Evolutionary conservation across 2,797 vertebrate genomes (phyloP), one percentile per base, ranked within the genome.

Genomic region (Hephaestus fuliginosus): DNA sequence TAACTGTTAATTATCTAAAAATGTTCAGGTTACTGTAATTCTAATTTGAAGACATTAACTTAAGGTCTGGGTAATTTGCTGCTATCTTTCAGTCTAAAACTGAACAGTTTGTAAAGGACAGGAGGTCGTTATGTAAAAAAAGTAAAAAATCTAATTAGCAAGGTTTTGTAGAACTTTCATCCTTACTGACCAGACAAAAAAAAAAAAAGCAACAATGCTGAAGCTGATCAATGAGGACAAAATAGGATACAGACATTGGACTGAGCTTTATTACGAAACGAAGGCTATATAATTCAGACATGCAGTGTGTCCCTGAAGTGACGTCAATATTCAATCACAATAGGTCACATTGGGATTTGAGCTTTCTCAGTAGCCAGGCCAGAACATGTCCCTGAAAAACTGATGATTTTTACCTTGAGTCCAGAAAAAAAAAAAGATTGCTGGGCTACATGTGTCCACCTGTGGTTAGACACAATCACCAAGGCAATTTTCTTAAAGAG

Each of bases 261-360:
- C 55, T 7, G 2, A 52, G 43, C n/a, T 66, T 56, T 46, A 58
- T 76, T 81, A 77, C 73, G 64, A 81, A 86, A 87, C 56, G 5
- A 74, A 78, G 65, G 51, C 57, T 61, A 33, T 67, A 17, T 76
- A 46, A 74, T 78, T 79, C 28, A 73, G 76, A 76, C 72, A 51
- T 44, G 65, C 49, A 17, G 51, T 18, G 36, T 85, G 25, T 25
- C 83, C 80, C 82, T 18, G 76, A 62, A 74, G 81, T 44, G 15
- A 80, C 18, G 61, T 92, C 86, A 89, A 90, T 91, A 88, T 81
- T 83, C 69, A 81, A 82, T 87, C 81, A 83, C 65, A 70, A 52
- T 3, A 57, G 64, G 70, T 70, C 69, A 61, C 30, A 62, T 9
- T 17, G 7, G 53, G 57, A 78, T 66, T 18, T 18, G 20, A 51